phyloP scores from a whole-genome alignment of 2,888 invertebrate species.

The Cerastoderma edule region DNA sequence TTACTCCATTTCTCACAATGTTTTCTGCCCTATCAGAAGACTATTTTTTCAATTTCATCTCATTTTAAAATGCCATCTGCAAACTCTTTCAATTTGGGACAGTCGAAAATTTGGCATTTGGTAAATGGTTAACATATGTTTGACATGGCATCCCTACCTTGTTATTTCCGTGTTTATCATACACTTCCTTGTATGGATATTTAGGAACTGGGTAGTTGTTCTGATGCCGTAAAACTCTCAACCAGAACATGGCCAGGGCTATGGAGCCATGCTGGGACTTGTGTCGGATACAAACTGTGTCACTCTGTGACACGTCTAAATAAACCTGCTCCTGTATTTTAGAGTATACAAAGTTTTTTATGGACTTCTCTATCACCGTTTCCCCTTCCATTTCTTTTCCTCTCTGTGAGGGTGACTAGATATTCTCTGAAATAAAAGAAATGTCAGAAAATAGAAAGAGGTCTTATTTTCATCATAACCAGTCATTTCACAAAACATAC shows the following conservation, averaged over 20 bases:
- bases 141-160: slow-evolving; percentile 47
- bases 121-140: no score
- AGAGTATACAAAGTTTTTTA: slow-evolving; percentile 73
- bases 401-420: no score
- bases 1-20: no score
- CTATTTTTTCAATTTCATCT: no score
- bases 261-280: slow-evolving; percentile 72
- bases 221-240: slow-evolving; percentile 76
- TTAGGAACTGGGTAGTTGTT: slow-evolving; percentile 77
- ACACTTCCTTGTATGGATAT: slow-evolving; percentile 73
- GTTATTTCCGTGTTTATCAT: slow-evolving; percentile 66
- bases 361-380: slow-evolving; percentile 70
- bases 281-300: slow-evolving; percentile 67
- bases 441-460: no score
- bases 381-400: slow-evolving; percentile 60
- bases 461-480: no score
- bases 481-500: no score
- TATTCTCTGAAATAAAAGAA: slow-evolving; percentile 1
- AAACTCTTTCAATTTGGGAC: no score
- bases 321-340: slow-evolving; percentile 76
- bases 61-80: no score
- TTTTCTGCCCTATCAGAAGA: no score
- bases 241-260: slow-evolving; percentile 77
- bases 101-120: no score
- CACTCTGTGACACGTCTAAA: slow-evolving; percentile 68